Evolutionary conservation across 2,888 invertebrate species (phyloP).

Genomic region (Diarsia brunnea): DNA sequence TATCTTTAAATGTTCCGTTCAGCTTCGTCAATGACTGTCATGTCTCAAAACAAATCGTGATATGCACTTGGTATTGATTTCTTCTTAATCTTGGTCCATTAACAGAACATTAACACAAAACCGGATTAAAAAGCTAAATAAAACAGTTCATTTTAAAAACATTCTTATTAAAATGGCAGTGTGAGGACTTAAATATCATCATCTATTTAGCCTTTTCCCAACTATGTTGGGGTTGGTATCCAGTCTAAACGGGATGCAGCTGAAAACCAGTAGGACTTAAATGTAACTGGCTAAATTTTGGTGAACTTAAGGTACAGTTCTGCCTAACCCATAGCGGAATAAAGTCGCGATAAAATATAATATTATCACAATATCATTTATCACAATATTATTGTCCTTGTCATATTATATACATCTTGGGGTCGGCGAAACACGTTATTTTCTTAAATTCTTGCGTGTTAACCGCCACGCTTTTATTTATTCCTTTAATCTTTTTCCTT

Average conservation of each 20-base stretch:
- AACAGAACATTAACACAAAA: too few species aligned
- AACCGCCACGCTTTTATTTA: background rate
- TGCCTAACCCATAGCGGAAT: background rate
- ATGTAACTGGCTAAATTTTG: background rate
- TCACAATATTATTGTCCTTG: background rate
- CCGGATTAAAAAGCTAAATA: too few species aligned
- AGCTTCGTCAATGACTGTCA: background rate
- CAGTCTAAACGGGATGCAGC: too few species aligned
- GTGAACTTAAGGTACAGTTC: background rate
- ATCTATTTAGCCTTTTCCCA: too few species aligned
- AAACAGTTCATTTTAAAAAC: too few species aligned
- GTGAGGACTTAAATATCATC: too few species aligned
- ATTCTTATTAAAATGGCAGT: too few species aligned
- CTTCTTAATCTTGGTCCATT: background rate
- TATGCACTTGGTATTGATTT: background rate
- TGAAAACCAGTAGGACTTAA: too few species aligned
- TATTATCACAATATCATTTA: too few species aligned
- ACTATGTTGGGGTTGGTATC: too few species aligned
- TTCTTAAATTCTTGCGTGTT: background rate
- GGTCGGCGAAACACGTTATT: background rate
- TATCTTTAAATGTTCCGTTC: too few species aligned
- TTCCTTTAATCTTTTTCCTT: background rate
- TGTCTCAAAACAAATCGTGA: background rate
- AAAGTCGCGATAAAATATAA: background rate
- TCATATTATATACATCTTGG: background rate